phyloP scores from a whole-genome alignment of 2,113 vertebrate genomes.

The Arvicanthis niloticus region DNA sequence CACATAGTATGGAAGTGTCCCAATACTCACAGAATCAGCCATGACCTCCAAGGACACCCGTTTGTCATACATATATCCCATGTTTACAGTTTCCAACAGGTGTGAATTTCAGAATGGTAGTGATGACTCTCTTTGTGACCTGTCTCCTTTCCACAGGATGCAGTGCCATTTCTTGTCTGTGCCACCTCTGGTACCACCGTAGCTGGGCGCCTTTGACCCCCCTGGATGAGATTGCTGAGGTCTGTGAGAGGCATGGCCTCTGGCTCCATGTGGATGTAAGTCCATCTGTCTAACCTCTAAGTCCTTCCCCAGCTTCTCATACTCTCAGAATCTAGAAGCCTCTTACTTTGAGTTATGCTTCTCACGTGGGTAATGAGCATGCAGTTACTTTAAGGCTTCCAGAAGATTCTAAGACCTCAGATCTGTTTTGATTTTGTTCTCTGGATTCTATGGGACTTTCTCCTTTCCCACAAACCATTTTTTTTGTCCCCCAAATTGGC shows the following conservation, averaged over 20 bases:
- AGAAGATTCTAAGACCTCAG: not conserved
- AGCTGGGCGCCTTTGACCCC: conserved; percentile 92
- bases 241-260: conserved; percentile 88
- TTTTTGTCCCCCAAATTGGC: not conserved
- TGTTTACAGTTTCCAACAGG: not conserved
- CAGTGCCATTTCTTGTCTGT: conserved; percentile 90
- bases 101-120: not conserved
- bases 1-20: not conserved
- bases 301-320: conserved; percentile 15
- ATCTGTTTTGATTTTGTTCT: not conserved
- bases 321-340: not conserved
- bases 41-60: not conserved
- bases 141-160: conserved; percentile 86
- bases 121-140: conserved; percentile 57
- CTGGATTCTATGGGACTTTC: not conserved
- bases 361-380: not conserved
- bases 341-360: not conserved
- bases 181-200: conserved; percentile 92
- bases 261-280: conserved; percentile 93
- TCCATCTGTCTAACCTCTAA: not conserved
- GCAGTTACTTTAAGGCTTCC: not conserved
- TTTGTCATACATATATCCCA: not conserved
- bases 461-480: not conserved
- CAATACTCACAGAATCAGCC: not conserved
- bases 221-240: conserved; percentile 88